Evolutionary conservation across 2,888 invertebrate species (phyloP), one percentile per base, ranked within the genome.

Genomic region (Hipparchia sbordonii): DNA sequence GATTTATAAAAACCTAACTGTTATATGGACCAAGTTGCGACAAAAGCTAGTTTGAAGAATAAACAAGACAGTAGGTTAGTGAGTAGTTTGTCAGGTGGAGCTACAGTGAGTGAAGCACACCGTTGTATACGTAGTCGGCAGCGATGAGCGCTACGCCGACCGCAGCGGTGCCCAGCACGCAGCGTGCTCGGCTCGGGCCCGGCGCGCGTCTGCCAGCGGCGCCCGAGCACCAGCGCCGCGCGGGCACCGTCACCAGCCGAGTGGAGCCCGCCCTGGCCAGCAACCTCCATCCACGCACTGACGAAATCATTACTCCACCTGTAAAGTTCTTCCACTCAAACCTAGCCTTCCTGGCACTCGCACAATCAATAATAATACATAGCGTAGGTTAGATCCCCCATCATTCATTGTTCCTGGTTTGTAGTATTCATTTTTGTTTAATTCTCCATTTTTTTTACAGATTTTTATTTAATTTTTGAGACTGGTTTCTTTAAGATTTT

Each of bases 101-200:
- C 60, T 60, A 10, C 60, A 60, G n/a, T 39, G n/a, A 7, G 7
- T 8, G 7, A 63, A 71, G 23, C 1, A 67, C 82, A 92, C 92
- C 92, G 79, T 92, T 92, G 76, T 85, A 92, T 56, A 84, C 79
- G 76, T 89, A 84, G 77, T 91, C 90, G 61, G 91, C 92, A 51
- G 92, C 92, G 0, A 92, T 81, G 52, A 92, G 80, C 0, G 91
- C 88, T 5, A 92, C 79, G 6, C 87, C 89, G 12, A 91, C 65
- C 0, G 89, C 82, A 66, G 87, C 87, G 5, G 84, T 85, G 2
- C 85, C 84, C 23, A 85, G 46, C 39, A 79, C 39, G 46, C 66
- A 77, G 54, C 70, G 54, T 23, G 23, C 13, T 48, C 59, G 67
- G 54, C 46, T 52, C n/a, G 62, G n/a, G 8, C 39, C 12, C 13